phyloP scores from a whole-genome alignment of 2,888 invertebrate species.

The Metellina segmentata region DNA sequence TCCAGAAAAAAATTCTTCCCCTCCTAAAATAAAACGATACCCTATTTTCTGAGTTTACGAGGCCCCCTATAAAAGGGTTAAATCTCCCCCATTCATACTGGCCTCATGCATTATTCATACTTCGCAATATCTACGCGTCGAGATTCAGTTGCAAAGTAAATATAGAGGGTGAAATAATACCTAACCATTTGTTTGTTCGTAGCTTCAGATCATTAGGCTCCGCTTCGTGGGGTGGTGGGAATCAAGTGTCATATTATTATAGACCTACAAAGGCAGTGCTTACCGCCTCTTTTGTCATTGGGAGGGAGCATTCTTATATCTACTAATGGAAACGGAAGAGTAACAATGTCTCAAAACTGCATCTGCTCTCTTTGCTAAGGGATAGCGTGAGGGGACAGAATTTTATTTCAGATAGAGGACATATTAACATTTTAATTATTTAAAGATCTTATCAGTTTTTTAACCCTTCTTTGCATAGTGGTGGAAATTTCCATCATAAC shows the following conservation, averaged over 20 bases:
- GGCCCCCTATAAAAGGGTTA: constrained; percentile 55
- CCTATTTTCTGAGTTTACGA: constrained; percentile 23
- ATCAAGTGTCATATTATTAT: constrained; percentile 51
- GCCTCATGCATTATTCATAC: constrained; percentile 56
- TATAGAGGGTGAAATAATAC: constrained; percentile 51
- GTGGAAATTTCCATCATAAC: too few species aligned
- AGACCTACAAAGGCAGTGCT: constrained; percentile 24
- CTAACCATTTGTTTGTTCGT: constrained; percentile 48
- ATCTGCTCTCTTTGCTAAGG: too few species aligned
- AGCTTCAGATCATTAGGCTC: constrained; percentile 34
- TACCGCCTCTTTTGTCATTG: neutral
- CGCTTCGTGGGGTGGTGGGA: neutral
- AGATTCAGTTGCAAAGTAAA: constrained; percentile 33
- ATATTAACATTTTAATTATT: too few species aligned
- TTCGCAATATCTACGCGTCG: neutral
- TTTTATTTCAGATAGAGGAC: too few species aligned
- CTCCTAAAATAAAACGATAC: constrained; percentile 2
- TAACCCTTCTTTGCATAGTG: too few species aligned
- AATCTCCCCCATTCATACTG: constrained; percentile 33
- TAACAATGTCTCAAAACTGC: too few species aligned
- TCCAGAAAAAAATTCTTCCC: neutral
- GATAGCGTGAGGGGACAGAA: too few species aligned
- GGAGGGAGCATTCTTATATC: constrained; percentile 26
- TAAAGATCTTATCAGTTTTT: too few species aligned
- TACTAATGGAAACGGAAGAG: neutral